Conservation (phyloP, 1,140 invertebrate genomes). For the Magallana angulata region DNA sequence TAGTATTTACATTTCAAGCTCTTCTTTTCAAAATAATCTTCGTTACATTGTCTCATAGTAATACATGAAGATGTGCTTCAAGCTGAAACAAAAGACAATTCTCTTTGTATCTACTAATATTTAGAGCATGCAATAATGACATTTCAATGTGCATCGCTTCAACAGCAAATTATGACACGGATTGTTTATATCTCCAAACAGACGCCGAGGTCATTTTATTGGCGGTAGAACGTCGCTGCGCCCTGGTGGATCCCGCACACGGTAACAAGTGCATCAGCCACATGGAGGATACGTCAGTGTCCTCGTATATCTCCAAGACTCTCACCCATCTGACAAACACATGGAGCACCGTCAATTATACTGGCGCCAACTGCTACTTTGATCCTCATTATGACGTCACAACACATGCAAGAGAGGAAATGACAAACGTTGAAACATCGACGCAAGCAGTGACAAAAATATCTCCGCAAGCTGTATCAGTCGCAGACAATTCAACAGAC, state of each 20-base stretch:
- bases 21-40: too few species aligned
- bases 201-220: background rate
- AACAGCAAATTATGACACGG: too few species aligned
- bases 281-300: background rate
- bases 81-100: too few species aligned
- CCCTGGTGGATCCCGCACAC: background rate
- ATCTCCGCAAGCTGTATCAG: background rate
- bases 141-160: too few species aligned
- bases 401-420: background rate
- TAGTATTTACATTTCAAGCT: too few species aligned
- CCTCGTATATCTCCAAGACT: conserved; percentile 23
- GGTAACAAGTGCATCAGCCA: background rate
- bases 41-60: too few species aligned
- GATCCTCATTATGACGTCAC: conserved; percentile 15
- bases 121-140: too few species aligned
- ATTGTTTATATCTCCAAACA: background rate
- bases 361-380: conserved; percentile 10
- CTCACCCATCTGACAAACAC: background rate
- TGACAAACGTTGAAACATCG: background rate
- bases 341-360: background rate
- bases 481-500: background rate
- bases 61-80: too few species aligned
- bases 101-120: too few species aligned
- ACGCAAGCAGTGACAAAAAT: background rate
- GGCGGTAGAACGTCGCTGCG: background rate